phyloP scores from a whole-genome alignment of 2,888 invertebrate genomes.

The Lithosia quadra region DNA sequence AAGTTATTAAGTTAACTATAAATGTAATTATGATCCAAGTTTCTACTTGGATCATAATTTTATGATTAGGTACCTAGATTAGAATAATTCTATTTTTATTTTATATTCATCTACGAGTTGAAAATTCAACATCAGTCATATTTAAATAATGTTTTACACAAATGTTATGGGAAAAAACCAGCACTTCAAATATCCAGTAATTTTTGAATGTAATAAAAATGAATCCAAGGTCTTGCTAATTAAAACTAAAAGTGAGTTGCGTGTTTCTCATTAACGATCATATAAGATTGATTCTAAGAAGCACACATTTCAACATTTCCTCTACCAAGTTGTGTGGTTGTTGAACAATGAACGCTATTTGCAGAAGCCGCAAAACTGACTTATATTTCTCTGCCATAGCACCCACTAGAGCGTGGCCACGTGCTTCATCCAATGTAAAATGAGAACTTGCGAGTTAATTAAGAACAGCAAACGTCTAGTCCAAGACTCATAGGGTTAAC shows the following conservation, averaged over 20 bases:
- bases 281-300: conserved; percentile 53
- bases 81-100: neutral
- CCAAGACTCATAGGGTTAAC: conserved; percentile 1
- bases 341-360: conserved; percentile 73
- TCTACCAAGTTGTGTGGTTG: conserved; percentile 55
- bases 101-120: neutral
- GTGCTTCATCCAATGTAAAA: conserved; percentile 49
- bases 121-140: neutral
- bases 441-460: conserved; percentile 43
- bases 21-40: neutral
- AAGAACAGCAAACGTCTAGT: conserved; percentile 41
- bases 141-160: neutral
- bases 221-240: conserved; percentile 28
- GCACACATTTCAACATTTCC: conserved; percentile 56
- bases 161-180: neutral
- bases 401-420: conserved; percentile 52
- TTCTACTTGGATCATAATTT: neutral
- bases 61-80: neutral
- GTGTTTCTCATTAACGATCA: conserved; percentile 27
- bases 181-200: neutral
- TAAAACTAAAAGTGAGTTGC: conserved; percentile 9
- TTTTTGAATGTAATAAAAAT: neutral
- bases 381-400: conserved; percentile 49
- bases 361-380: conserved; percentile 75
- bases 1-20: neutral